Evolutionary conservation across 2,113 vertebrate genomes (phyloP), one percentile per base, ranked within the genome.

Genomic region (Chaetorhynchus papuensis): DNA sequence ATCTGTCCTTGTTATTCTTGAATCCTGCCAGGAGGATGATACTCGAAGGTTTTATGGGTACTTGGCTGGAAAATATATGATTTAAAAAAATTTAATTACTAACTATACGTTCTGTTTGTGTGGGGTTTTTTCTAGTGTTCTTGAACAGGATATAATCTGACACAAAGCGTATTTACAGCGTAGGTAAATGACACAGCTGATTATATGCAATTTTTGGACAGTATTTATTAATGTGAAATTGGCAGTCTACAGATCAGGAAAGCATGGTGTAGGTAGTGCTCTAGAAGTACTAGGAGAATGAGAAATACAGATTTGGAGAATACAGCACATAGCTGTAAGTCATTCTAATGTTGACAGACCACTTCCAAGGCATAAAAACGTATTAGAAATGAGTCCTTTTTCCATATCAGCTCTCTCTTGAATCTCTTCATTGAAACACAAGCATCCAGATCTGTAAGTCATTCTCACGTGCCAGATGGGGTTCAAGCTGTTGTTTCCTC

Each of bases 181-280:
- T 94, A 97, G 93, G 97, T 98, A 98, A 97, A 97, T 94, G 41
- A 71, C n/a, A 54, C 10, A 89, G 49, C 44, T 95, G 79, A 61
- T 94, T 56, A 50, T 78, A 37, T 61, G 54, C 16, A 28, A 0
- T 10, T 47, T 87, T 79, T 94, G 39, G 26, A 86, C 52, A 64
- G 44, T 66, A 81, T 93, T 72, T 94, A 89, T 89, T 91, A 42
- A 96, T 82, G 27, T 80, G 65, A 97, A 95, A 86, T 83, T 80
- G 93, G 49, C 53, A 52, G 87, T 65, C 83, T 90, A 81, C 33
- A 89, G 88, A 71, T 68, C 68, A 56, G 57, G 37, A 83, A 82
- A 90, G 82, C 50, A 68, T 19, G 53, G 16, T 81, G 45, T 64
- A 33, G 53, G n/a, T 56, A 63, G 56, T 49, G 59, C 54, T 91